phyloP scores from a whole-genome alignment of 2,797 vertebrate genomes.

The Lacerta viridis region DNA sequence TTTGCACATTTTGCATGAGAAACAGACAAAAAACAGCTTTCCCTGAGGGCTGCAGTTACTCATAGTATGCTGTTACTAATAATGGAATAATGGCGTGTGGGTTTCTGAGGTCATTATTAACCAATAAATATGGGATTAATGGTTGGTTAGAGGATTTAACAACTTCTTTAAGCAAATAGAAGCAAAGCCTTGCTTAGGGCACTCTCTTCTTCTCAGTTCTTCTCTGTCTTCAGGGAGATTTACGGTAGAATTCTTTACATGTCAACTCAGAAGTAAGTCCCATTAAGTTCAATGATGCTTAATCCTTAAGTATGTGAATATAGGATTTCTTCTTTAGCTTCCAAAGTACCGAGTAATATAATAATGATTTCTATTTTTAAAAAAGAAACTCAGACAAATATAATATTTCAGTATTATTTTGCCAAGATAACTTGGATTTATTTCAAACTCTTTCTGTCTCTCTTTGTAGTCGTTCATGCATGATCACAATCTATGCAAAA shows the following conservation, averaged over 20 bases:
- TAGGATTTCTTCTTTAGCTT: not conserved
- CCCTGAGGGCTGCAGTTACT: slow-evolving; percentile 26
- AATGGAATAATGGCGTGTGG: slow-evolving; percentile 13
- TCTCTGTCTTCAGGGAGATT: slow-evolving; percentile 22
- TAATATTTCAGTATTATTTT: slow-evolving; percentile 7
- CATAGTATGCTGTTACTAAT: slow-evolving; percentile 37
- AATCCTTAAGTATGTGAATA: not conserved
- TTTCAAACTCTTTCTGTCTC: not conserved
- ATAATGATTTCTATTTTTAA: too few species aligned
- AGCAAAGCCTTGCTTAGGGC: not conserved
- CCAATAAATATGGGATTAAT: slow-evolving; percentile 41
- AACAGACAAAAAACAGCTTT: slow-evolving; percentile 45
- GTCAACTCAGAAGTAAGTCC: not conserved
- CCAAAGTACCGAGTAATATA: not conserved
- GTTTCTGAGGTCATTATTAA: slow-evolving; percentile 14
- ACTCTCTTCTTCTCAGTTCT: slow-evolving; percentile 10
- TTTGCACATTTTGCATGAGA: slow-evolving; percentile 33
- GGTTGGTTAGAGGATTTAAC: slow-evolving; percentile 37
- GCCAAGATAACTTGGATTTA: not conserved
- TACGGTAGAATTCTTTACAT: not conserved
- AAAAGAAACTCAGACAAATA: not conserved
- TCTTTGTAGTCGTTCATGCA: not conserved
- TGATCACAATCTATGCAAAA: not conserved
- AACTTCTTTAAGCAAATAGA: slow-evolving; percentile 30
- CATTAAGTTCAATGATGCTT: not conserved